Percentiles rank a stretch among this genome's conserved stretches.
Conservation (phyloP, 2,113 vertebrate genomes). For the Scolopax mira region DNA sequence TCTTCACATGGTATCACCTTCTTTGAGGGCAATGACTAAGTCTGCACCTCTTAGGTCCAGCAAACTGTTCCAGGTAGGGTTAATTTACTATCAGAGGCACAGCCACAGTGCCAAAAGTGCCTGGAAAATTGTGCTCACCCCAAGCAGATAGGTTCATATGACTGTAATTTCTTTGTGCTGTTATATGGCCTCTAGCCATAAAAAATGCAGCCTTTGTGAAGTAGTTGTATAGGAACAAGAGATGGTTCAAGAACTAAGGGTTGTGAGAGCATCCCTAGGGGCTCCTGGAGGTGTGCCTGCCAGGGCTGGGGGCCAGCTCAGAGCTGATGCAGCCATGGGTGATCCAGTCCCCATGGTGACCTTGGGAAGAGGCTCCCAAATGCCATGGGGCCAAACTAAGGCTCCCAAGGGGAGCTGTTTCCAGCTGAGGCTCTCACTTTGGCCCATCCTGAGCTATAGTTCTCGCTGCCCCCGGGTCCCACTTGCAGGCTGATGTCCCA, state of each 20-base stretch:
- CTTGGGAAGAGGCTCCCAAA: neutral
- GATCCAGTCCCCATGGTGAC: fast-evolving
- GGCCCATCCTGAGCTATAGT: neutral
- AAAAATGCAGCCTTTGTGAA: neutral
- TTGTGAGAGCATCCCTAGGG: neutral
- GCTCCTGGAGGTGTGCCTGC: neutral
- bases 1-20: neutral
- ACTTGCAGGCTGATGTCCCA: fast-evolving
- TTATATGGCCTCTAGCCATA: neutral
- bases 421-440: neutral
- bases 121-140: neutral
- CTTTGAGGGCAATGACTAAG: neutral
- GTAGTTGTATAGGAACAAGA: neutral
- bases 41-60: neutral
- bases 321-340: neutral
- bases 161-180: neutral
- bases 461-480: fast-evolving
- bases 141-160: neutral
- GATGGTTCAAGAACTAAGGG: neutral
- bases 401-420: neutral
- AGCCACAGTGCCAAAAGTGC: neutral
- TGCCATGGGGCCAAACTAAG: neutral
- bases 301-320: neutral
- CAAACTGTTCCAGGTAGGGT: neutral
- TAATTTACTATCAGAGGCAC: neutral